A percentile compares a stretch with the other conserved stretches of the same genome.
Evolutionary conservation across 2,888 invertebrate species (phyloP).

Genomic region (Cistogaster globosa): DNA sequence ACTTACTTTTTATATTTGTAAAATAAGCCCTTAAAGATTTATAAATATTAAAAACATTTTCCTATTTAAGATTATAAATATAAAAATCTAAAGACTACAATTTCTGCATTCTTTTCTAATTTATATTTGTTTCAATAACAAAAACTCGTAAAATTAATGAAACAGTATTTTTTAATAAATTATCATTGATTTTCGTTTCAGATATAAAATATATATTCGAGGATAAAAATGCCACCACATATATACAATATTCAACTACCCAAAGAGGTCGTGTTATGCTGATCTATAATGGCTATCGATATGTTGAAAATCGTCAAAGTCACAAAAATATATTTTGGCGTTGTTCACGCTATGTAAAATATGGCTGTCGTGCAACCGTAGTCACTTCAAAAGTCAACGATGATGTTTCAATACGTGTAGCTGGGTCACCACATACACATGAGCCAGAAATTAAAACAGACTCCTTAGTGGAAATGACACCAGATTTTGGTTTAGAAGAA

Average conservation of each 20-base stretch:
- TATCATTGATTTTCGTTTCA: conserved; percentile 69
- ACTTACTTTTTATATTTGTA: not conserved
- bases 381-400: conserved; percentile 82
- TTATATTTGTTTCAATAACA: not conserved
- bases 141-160: not conserved
- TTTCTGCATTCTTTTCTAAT: conserved; percentile 5
- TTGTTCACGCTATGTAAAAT: conserved; percentile 82
- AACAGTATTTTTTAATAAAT: not conserved
- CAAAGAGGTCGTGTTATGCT: conserved; percentile 83
- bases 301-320: conserved; percentile 83
- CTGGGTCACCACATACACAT: conserved; percentile 82
- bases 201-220: conserved; percentile 79
- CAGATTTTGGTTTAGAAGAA: conserved; percentile 78
- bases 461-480: conserved; percentile 77
- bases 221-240: conserved; percentile 78
- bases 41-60: not conserved
- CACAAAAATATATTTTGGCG: conserved; percentile 83
- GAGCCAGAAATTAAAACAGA: conserved; percentile 80
- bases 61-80: conserved; percentile 30
- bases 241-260: conserved; percentile 82
- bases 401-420: conserved; percentile 79
- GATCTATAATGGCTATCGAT: conserved; percentile 82
- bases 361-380: conserved; percentile 82
- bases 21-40: conserved; percentile 9
- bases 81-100: conserved; percentile 4